Evolutionary conservation across 2,888 invertebrate genomes (phyloP).

Genomic region (Cetonia aurata): DNA sequence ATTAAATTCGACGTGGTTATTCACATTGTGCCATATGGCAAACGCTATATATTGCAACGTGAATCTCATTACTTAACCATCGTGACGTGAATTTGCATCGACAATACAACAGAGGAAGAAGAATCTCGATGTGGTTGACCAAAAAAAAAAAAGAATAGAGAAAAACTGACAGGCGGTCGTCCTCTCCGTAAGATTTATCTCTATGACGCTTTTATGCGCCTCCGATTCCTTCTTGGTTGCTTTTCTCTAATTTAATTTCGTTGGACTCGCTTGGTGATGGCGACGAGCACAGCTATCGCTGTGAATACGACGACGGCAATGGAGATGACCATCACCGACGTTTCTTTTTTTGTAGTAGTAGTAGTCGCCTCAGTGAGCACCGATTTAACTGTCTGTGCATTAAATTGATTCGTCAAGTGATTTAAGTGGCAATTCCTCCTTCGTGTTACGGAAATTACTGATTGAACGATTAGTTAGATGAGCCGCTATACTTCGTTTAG

Average conservation of each 20-base stretch:
- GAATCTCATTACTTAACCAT: too few species aligned
- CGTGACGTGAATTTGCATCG: too few species aligned
- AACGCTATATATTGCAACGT: too few species aligned
- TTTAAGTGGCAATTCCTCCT: slow-evolving; percentile 38
- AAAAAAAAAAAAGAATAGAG: too few species aligned
- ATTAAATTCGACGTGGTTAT: too few species aligned
- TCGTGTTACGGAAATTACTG: slow-evolving; percentile 37
- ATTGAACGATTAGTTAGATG: slow-evolving; percentile 36
- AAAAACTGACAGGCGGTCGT: too few species aligned
- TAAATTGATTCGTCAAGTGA: slow-evolving; percentile 37
- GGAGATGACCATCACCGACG: slow-evolving; percentile 25
- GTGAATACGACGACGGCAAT: slow-evolving; percentile 11
- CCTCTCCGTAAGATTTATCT: slow-evolving; percentile 7
- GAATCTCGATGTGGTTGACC: too few species aligned
- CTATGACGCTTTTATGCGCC: slow-evolving; percentile 13
- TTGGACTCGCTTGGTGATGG: slow-evolving; percentile 26
- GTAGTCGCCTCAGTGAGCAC: slow-evolving; percentile 24
- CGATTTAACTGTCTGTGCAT: slow-evolving; percentile 29
- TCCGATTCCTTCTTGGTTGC: slow-evolving; percentile 17
- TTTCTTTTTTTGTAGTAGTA: slow-evolving; percentile 6
- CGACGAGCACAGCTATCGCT: slow-evolving; percentile 2
- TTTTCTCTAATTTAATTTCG: slow-evolving; percentile 37
- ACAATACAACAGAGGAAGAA: too few species aligned
- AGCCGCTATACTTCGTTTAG: slow-evolving; percentile 13
- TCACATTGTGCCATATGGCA: too few species aligned